Base-by-base conservation (phyloP, 2,888 invertebrate genomes). In the Tenthredo livida region DNA sequence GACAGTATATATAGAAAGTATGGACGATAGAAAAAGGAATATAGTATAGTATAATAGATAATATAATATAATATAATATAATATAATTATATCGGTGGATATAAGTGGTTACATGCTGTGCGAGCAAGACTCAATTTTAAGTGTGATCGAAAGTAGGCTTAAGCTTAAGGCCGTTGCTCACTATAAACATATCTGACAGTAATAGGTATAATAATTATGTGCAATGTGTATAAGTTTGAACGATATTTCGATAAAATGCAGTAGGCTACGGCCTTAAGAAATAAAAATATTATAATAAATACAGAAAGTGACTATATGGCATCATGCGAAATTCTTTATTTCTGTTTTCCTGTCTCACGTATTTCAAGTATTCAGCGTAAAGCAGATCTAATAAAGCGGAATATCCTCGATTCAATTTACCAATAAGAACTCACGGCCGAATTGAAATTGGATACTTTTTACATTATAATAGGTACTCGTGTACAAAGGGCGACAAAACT, bases 41-140 rank as follows among this genome's bases (percentile, higher is more conserved):
- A 73, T n/a, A 43, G 43, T 72, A 21, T 67, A 33, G 37, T 70
- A 73, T 73, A 73, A 21, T 43, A 73, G n/a, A n/a, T 29, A 29
- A 61, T 25, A 67, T 67, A 33, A 70, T 70, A 73, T 73, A 73
- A 21, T 43, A 73, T 43, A 73, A 21, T 43, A 73, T 43, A 67
- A 67, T 33, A 67, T 67, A 67, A 33, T 67, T 73, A 43, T 73
- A 43, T 73, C 73, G 43, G 61, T 77, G 65, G 82, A 86, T n/a
- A 54, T 54, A 54, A n/a, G n/a, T 85, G 87, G 85, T 85, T 89
- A 86, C 89, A 90, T 90, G 89, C 90, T 90, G 88, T 89, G 90
- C 89, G 86, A 88, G 86, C 87, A 87, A 90, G 86, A 87, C 87
- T 89, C 87, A 85, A 88, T 87, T 86, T 90, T 73, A 73, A 43